These are phyloP conservation scores for Nymphalis c-album DNA, from an alignment of 2,888 invertebrate species.

Conservation along the genomic window DNA sequence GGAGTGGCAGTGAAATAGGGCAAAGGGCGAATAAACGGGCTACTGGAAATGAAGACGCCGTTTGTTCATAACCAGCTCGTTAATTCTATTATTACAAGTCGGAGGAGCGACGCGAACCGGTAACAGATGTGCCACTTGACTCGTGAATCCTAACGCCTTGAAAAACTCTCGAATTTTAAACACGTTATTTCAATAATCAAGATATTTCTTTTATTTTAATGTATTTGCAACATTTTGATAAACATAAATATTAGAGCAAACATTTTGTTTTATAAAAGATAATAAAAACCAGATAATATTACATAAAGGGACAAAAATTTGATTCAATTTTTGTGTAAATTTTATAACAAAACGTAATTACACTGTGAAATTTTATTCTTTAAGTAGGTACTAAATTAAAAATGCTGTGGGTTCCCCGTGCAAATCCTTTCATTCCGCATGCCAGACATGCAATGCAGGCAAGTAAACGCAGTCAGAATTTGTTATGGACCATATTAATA, in stretches of 20 bases:
- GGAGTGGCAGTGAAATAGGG: slow-evolving; percentile 77
- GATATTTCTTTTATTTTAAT: slow-evolving; percentile 8
- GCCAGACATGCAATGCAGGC: slow-evolving; percentile 37
- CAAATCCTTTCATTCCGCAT: slow-evolving; percentile 36
- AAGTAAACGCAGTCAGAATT: slow-evolving; percentile 36
- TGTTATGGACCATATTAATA: slow-evolving; percentile 37
- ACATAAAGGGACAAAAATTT: not conserved
- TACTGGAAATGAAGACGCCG: slow-evolving; percentile 79
- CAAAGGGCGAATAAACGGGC: slow-evolving; percentile 69
- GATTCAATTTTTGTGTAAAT: slow-evolving; percentile 5
- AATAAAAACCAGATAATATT: not conserved
- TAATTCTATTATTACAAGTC: slow-evolving; percentile 80
- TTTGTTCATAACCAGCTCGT: slow-evolving; percentile 81
- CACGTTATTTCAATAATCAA: slow-evolving; percentile 31
- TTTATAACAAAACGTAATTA: slow-evolving; percentile 6
- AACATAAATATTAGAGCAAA: no score
- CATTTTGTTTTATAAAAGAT: not conserved
- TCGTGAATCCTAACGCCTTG: slow-evolving; percentile 54
- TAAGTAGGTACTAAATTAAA: slow-evolving; percentile 26
- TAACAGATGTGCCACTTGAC: slow-evolving; percentile 76
- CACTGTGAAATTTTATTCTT: slow-evolving; percentile 20
- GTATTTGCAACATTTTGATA: no score
- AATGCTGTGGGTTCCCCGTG: slow-evolving; percentile 32
- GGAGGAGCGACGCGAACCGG: slow-evolving; percentile 70
- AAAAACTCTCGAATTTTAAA: slow-evolving; percentile 42